Percentiles rank a stretch among this genome's conserved stretches.
phyloP scores from a whole-genome alignment of 1,140 invertebrate genomes.

The Araneus ventricosus region DNA sequence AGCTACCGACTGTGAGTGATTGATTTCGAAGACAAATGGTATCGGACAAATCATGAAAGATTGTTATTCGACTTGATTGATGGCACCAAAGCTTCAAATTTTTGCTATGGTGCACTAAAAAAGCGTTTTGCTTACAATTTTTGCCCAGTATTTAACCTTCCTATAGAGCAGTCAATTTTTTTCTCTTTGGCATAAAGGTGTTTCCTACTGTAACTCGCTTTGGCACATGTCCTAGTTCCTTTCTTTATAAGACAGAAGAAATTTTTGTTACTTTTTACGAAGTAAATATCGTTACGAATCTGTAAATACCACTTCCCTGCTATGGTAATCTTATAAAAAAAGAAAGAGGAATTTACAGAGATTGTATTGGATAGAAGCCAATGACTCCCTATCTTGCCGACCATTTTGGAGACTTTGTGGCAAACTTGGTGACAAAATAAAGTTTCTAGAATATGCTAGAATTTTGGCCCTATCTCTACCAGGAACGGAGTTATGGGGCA shows the following conservation, averaged over 20 bases:
- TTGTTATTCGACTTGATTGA: conserved; percentile 55
- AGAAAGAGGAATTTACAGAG: no score
- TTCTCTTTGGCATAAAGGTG: background rate
- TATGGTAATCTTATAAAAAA: no score
- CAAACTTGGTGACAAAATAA: no score
- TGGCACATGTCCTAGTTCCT: background rate
- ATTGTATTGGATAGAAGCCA: no score
- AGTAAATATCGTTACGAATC: no score
- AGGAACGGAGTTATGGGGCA: no score
- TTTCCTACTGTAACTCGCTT: background rate
- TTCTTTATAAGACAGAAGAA: background rate
- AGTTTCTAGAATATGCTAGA: no score
- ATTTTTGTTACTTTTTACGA: background rate
- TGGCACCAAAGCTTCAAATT: conserved; percentile 13
- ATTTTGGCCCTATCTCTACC: no score
- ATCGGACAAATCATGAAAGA: conserved; percentile 69
- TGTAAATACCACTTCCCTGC: no score
- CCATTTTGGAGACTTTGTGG: no score
- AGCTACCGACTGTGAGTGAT: conserved; percentile 30
- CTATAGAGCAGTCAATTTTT: background rate
- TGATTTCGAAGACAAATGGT: conserved; percentile 55
- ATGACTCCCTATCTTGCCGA: no score
- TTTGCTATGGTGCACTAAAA: background rate
- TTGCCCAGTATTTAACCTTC: background rate
- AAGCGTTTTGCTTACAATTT: background rate